phyloP scores from a whole-genome alignment of 2,888 invertebrate species.

The Meiosimyza decipiens region DNA sequence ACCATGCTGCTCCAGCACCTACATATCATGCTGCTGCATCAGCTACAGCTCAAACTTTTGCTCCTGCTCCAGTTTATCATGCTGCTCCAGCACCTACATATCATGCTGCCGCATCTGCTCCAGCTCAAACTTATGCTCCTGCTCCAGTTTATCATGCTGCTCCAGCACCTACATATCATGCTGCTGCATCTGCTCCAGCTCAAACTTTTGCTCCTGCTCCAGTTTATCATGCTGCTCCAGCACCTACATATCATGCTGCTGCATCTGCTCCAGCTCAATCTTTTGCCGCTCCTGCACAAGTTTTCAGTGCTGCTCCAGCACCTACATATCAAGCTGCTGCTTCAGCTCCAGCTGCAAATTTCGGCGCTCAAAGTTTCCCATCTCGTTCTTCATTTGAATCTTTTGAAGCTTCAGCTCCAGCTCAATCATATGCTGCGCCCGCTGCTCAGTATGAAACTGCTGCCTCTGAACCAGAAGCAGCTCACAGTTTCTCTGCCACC shows the following conservation, averaged over 20 bases:
- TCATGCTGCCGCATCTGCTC: slow-evolving; percentile 36
- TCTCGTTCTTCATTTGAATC: no score
- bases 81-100: background rate
- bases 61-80: background rate
- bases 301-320: slow-evolving; percentile 34
- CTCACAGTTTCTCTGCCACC: slow-evolving; percentile 56
- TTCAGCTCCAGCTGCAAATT: slow-evolving; percentile 17
- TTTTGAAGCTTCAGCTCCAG: background rate
- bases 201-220: slow-evolving; percentile 39
- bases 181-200: slow-evolving; percentile 41
- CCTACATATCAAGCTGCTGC: slow-evolving; percentile 37
- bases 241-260: slow-evolving; percentile 44
- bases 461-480: slow-evolving; percentile 50
- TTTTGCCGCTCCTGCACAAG: slow-evolving; percentile 30
- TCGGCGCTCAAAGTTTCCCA: background rate
- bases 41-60: slow-evolving; percentile 24
- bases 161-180: slow-evolving; percentile 48
- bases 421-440: background rate
- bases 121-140: slow-evolving; percentile 34
- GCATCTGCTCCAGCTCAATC: slow-evolving; percentile 44
- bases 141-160: slow-evolving; percentile 44
- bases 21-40: slow-evolving; percentile 14
- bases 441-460: slow-evolving; percentile 30
- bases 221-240: slow-evolving; percentile 48
- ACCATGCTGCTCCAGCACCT: background rate